These are phyloP conservation scores for Rhyacichthys aspro DNA, from an alignment of 2,797 vertebrate genomes.

Conservation along the genomic window DNA sequence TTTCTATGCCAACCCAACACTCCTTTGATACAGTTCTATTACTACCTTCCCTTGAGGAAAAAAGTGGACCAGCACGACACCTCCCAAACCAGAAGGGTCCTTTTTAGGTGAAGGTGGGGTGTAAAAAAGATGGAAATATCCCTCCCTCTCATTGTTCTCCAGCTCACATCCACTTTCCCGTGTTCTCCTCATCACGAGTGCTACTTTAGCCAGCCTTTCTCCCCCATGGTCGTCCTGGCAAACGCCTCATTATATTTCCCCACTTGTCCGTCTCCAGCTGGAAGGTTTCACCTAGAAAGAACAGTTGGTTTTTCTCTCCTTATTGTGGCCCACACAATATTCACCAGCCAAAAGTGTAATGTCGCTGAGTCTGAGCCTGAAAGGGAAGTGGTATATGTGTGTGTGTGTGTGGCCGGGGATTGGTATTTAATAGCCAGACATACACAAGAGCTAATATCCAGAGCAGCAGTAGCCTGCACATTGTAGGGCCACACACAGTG, in stretches of 20 bases:
- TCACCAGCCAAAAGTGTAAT: conserved; percentile 72
- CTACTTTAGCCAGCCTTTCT: conserved; percentile 39
- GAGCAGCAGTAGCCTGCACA: conserved; percentile 69
- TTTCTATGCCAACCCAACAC: conserved; percentile 19
- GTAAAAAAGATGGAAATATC: conserved; percentile 12
- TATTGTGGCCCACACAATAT: conserved; percentile 67
- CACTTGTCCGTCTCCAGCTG: conserved; percentile 59
- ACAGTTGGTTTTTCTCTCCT: conserved; percentile 69
- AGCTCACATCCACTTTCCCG: conserved; percentile 15
- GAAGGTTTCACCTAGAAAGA: conserved; percentile 66
- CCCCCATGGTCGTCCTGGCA: conserved; percentile 45
- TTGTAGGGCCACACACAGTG: conserved; percentile 77
- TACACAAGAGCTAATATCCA: conserved; percentile 72
- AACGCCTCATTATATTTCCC: conserved; percentile 54
- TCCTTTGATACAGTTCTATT: conserved; percentile 1
- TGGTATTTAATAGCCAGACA: conserved; percentile 72
- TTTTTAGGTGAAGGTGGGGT: no score
- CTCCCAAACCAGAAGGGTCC: no score
- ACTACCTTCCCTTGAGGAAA: conserved; percentile 1
- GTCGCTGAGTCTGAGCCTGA: conserved; percentile 66
- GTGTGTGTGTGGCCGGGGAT: conserved; percentile 61
- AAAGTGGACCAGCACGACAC: no score
- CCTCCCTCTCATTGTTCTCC: conserved; percentile 13
- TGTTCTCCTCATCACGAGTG: conserved; percentile 39
- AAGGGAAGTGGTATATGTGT: conserved; percentile 66